Evolutionary conservation across 2,113 vertebrate species (phyloP), one percentile per base, ranked within the genome.

Genomic region (Glaucomys volans): DNA sequence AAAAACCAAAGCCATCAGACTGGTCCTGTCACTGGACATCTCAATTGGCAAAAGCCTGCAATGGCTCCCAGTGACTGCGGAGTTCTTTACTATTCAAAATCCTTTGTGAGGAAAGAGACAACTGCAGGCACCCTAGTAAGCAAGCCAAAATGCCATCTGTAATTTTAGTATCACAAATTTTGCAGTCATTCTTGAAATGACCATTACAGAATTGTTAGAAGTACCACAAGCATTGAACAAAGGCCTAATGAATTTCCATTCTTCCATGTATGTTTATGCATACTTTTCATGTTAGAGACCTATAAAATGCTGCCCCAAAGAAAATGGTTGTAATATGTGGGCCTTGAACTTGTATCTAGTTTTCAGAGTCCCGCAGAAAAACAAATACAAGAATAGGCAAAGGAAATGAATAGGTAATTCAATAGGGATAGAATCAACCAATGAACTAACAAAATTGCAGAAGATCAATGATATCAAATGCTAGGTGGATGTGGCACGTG

Each of bases 71-170:
- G 0, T 4, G 8, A 52, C 44, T 62, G 18, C 18, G 50, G 76
- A 0, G 24, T 16, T 42, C 69, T 57, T 77, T 42, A 66, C 16
- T 3, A 9, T 66, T 57, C 32, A 47, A 22, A 16, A 11, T 17
- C 69, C 35, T 66, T 74, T 37, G 3, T 1, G 26, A 57, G 37
- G 8, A 32, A 4, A 8, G 72, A 52, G 64, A 57, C 18, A 40
- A 20, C 5, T 3, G 7, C 6, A 24, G 52, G 16, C 12, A 44
- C 74, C 37, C 0, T 5, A 30, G 20, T 8, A 12, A 0, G 32
- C 17, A 30, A 52, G 52, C 8, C 69, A 77, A 75, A 87, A 81
- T 32, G 47, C 20, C 47, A 32, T 18, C 40, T 69, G 22, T 40
- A 18, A 62, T 14, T 83, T 81, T 24, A 82, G 20, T 11, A 26